Conservation (phyloP, 1,140 invertebrate species). For the Drosophila lowei region DNA sequence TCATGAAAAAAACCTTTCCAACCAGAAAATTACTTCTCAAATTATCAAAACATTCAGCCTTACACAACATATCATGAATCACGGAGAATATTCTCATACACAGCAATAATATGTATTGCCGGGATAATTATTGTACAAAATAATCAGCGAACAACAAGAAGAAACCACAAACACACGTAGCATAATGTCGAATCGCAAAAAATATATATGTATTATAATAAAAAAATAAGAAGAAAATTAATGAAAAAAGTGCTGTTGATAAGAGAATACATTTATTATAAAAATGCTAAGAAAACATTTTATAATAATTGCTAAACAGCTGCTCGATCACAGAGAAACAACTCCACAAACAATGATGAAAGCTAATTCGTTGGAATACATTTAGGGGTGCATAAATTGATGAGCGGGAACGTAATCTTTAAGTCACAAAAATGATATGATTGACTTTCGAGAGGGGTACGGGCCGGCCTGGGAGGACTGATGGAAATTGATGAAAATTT, state of each 20-base stretch:
- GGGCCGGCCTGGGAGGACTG: slow-evolving; percentile 9
- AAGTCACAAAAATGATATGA: slow-evolving; percentile 4
- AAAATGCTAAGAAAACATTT: slow-evolving; percentile 11
- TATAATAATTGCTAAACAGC: slow-evolving; percentile 36
- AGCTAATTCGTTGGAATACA: slow-evolving; percentile 1
- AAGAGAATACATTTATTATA: slow-evolving; percentile 26
- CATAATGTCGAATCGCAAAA: slow-evolving; percentile 29
- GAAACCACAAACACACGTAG: slow-evolving; percentile 46
- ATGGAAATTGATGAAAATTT: slow-evolving; percentile 47
- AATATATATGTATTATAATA: too few species aligned
- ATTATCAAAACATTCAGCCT: background rate
- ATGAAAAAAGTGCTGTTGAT: slow-evolving; percentile 22
- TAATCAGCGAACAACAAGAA: slow-evolving; percentile 18
- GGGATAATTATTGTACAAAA: slow-evolving; percentile 1
- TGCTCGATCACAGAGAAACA: slow-evolving; percentile 8
- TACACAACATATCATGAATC: slow-evolving; percentile 11
- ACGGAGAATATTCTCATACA: background rate
- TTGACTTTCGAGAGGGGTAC: slow-evolving; percentile 6
- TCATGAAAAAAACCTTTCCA: background rate
- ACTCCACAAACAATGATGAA: slow-evolving; percentile 11
- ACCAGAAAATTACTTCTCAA: slow-evolving; percentile 5
- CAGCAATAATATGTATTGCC: background rate
- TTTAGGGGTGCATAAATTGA: slow-evolving; percentile 37
- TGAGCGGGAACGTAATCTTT: background rate
- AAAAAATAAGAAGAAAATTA: slow-evolving; percentile 10